Percentiles rank a stretch among this genome's conserved stretches.
Conservation (phyloP, 2,888 invertebrate species). For the Desoria tigrina region DNA sequence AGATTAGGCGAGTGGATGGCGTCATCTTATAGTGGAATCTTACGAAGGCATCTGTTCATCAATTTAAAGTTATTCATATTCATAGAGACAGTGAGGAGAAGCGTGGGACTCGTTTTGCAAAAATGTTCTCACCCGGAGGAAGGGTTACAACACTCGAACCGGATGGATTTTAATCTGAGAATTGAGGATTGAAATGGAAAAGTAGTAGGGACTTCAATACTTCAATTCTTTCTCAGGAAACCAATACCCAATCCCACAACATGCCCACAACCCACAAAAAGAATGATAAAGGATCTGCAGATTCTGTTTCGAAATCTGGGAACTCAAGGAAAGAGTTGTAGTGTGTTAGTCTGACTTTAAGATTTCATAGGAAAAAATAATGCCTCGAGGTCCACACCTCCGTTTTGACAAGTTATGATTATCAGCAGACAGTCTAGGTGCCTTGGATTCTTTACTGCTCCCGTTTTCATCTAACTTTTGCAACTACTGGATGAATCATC, state of each 20-base stretch:
- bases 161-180: constrained; percentile 10
- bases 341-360: too few relatives aligned
- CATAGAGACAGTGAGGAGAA: constrained; percentile 1
- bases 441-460: neutral
- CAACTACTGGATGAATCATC: neutral
- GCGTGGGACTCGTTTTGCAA: constrained; percentile 28
- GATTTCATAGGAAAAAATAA: neutral
- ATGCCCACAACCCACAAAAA: too few relatives aligned
- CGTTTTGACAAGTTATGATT: constrained; percentile 15
- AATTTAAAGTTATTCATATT: constrained; percentile 1
- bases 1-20: neutral
- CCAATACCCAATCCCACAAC: too few relatives aligned
- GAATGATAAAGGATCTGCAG: too few relatives aligned
- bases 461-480: neutral
- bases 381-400: constrained; percentile 1
- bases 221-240: neutral
- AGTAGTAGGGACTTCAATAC: neutral
- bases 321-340: too few relatives aligned
- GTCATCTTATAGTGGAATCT: neutral
- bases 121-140: constrained; percentile 34
- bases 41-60: constrained; percentile 5
- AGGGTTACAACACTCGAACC: constrained; percentile 19
- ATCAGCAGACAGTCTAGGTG: constrained; percentile 1
- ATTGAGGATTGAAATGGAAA: neutral
- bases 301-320: too few relatives aligned